Evolutionary conservation across 35 echinoderm and acorn worm genomes (phyloP), one percentile per base, ranked within the genome.

Genomic region (Eucidaris tribuloides): DNA sequence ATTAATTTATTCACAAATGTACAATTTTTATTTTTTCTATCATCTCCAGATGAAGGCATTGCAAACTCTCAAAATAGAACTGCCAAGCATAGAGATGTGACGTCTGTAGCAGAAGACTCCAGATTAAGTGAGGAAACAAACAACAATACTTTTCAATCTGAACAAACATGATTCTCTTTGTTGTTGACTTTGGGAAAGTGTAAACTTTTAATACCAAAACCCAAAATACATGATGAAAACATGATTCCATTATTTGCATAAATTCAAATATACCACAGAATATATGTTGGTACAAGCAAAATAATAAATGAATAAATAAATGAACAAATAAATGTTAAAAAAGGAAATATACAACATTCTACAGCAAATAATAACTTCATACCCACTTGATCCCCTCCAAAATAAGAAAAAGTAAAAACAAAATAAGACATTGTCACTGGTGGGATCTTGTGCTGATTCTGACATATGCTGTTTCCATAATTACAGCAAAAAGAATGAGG

Each of bases 71-170:
- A 2, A 34, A 49, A 45, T 9, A 58, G 48, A 18, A 71, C 72
- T 40, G 5, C 79, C 29, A 77, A 58, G 17, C 84, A 87, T 22
- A 79, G 84, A 31, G 84, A 87, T 46, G 84, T 87, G 15, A 78
- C 71, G 13, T 50, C 84, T 19, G n/a, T 87, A 11, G 79, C 79
- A 13, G 84, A 87, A 36, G 84, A 87, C 31, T 37, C 71, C 4
- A 87, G 84, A 62, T 58, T 79, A 42, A 79, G 72, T 87, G 50
- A 55, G 50, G 50, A 55, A 55, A 55, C 50, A 14, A 33, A 34
- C 23, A n/a, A 33, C 3, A 7, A 72, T 72, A 4, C 37, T 38
- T 31, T 32, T 19, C 2, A 34, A 7, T 37, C 23, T 72, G 65
- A 71, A 71, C 37, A 1, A 71, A 71, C 22, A 19, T 3, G 20